Percentiles rank a stretch among this genome's conserved stretches.
Conservation (phyloP, 2,797 vertebrate genomes). For the Pangasius larnaudii region DNA sequence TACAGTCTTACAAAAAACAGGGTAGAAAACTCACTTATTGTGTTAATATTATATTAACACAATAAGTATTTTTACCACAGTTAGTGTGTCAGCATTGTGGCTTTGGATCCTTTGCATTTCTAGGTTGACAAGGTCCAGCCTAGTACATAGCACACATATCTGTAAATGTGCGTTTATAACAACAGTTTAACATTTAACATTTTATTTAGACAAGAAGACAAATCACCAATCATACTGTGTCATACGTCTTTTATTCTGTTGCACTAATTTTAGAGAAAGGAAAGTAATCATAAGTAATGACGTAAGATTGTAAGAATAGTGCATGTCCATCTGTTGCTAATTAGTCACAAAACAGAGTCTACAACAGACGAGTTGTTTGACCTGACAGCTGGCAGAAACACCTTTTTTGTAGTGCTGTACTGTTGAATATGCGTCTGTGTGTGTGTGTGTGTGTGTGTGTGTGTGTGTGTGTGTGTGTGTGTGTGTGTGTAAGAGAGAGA, state of each 20-base stretch:
- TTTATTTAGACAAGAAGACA: neutral
- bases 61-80: neutral
- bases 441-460: neutral
- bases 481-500: neutral
- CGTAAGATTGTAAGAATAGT: neutral
- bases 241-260: neutral
- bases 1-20: neutral
- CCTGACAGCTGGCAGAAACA: conserved; percentile 4
- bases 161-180: neutral
- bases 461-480: neutral
- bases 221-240: neutral
- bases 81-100: neutral
- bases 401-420: neutral
- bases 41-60: neutral
- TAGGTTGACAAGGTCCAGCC: neutral
- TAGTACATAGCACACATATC: too few species aligned
- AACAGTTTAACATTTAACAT: neutral
- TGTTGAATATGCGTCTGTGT: neutral
- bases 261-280: neutral
- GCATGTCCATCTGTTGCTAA: neutral
- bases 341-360: neutral
- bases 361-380: neutral
- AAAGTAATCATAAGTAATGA: neutral
- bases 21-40: neutral
- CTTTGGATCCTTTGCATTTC: neutral